Evolutionary conservation across 2,888 invertebrate genomes (phyloP).

Genomic region (Nephrotoma appendiculata): DNA sequence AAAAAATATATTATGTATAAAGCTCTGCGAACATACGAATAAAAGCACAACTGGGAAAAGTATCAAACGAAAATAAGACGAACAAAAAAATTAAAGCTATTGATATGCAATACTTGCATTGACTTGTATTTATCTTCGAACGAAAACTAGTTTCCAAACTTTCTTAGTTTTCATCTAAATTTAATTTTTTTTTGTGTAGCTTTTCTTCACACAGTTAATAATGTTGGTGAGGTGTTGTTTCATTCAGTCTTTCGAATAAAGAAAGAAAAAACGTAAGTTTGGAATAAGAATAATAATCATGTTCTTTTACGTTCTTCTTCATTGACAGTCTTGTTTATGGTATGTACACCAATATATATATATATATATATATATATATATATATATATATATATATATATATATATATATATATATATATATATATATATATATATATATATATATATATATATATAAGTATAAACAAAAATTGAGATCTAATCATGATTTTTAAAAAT

Average conservation of each 20-base stretch:
- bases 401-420: no score
- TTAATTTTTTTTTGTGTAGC: neutral
- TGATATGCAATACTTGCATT: neutral
- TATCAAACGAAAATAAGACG: neutral
- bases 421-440: no score
- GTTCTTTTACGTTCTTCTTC: neutral
- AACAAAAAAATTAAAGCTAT: neutral
- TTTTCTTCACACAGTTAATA: neutral
- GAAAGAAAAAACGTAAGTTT: neutral
- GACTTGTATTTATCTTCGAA: neutral
- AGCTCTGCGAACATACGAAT: neutral
- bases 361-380: no score
- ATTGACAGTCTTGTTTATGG: neutral
- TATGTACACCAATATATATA: neutral
- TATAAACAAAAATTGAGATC: neutral
- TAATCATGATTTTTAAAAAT: neutral
- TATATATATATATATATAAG: no score
- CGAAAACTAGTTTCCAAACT: neutral
- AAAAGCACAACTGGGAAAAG: neutral
- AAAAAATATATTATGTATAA: neutral
- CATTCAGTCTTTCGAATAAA: neutral
- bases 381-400: no score
- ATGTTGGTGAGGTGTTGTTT: neutral
- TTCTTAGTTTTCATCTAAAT: neutral
- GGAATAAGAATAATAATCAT: neutral